Conservation (phyloP, 2,113 vertebrate genomes). For the Dromas ardeola region DNA sequence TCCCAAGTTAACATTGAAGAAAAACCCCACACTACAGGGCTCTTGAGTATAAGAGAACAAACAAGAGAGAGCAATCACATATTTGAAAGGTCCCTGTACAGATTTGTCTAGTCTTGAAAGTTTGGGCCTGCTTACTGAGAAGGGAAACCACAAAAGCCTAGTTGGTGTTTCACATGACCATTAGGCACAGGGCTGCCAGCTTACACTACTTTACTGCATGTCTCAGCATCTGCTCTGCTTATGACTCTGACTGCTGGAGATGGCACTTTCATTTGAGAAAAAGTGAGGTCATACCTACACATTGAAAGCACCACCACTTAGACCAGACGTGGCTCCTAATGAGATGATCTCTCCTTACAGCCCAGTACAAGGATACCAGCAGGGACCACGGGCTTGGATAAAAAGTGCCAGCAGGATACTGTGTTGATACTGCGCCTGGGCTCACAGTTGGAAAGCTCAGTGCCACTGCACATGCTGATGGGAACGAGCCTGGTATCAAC, state of each 20-base stretch:
- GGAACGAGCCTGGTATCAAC: neutral
- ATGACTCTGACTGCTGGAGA: neutral
- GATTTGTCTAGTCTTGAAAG: neutral
- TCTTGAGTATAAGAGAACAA: neutral
- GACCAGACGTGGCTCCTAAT: neutral
- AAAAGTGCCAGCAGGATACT: accelerated
- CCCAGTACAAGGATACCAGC: neutral
- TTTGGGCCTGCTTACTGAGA: neutral
- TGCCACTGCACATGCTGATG: neutral
- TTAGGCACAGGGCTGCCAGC: neutral
- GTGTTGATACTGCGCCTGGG: neutral
- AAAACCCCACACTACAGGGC: neutral
- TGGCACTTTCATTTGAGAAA: neutral
- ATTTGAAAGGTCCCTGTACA: neutral
- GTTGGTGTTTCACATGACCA: neutral
- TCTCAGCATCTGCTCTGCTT: neutral
- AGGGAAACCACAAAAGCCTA: neutral
- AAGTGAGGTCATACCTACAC: neutral
- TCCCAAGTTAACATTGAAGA: neutral
- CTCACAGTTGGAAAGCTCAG: neutral
- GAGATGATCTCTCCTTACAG: neutral
- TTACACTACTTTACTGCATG: neutral
- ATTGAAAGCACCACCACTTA: neutral
- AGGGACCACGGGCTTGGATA: accelerated
- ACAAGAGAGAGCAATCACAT: neutral